Conservation (phyloP, 1,140 invertebrate genomes). For the Dendroctonus ponderosae region DNA sequence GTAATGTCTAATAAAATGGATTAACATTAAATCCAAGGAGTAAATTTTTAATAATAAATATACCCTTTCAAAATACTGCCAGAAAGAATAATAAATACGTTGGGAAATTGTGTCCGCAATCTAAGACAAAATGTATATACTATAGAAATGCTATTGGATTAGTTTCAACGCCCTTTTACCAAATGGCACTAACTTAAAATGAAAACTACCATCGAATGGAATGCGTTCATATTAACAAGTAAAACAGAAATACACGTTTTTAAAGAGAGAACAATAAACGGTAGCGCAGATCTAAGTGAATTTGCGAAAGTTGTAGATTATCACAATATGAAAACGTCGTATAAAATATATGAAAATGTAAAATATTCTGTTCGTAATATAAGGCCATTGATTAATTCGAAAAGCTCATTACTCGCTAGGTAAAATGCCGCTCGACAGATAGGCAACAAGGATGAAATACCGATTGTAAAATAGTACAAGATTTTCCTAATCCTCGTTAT, state of each 20-base stretch:
- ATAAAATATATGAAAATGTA: neutral
- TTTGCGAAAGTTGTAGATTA: neutral
- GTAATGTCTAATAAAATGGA: too few species aligned
- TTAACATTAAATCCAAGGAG: conserved; percentile 4
- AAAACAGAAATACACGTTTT: conserved; percentile 19
- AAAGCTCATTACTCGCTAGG: too few species aligned
- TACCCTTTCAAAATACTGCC: conserved; percentile 16
- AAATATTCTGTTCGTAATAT: too few species aligned
- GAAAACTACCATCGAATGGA: conserved; percentile 42
- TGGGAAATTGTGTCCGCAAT: conserved; percentile 8
- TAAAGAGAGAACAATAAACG: conserved; percentile 11
- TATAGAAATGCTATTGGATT: conserved; percentile 25
- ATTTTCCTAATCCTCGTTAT: too few species aligned
- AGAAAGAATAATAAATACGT: conserved; percentile 11
- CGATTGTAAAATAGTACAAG: too few species aligned
- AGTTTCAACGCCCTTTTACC: conserved; percentile 39
- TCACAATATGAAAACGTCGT: conserved; percentile 24
- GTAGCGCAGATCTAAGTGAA: conserved; percentile 20
- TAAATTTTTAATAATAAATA: conserved; percentile 14
- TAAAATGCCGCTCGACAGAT: too few species aligned
- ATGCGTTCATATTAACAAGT: conserved; percentile 38
- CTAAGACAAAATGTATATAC: conserved; percentile 15
- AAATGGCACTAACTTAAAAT: conserved; percentile 44
- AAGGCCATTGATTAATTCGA: too few species aligned
- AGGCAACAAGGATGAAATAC: too few species aligned